Percentiles rank a stretch among this genome's conserved stretches.
Conservation (phyloP, 2,113 vertebrate genomes). For the Anhinga rufa region DNA sequence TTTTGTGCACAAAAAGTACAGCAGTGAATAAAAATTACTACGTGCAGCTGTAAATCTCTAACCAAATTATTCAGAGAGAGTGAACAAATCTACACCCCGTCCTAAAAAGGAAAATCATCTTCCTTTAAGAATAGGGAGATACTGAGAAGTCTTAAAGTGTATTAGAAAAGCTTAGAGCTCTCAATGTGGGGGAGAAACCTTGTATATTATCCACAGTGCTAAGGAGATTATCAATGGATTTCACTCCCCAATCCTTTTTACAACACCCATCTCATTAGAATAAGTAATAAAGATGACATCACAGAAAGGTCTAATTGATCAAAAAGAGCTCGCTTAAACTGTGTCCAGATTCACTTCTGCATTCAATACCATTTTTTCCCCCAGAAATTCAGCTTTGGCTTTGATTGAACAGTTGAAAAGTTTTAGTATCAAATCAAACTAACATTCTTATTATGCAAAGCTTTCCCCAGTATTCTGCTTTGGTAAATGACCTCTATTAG, state of each 20-base stretch:
- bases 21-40: not conserved
- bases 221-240: slow-evolving; percentile 68
- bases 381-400: slow-evolving; percentile 43
- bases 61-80: not conserved
- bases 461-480: slow-evolving; percentile 47
- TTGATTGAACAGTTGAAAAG: slow-evolving; percentile 46
- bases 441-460: slow-evolving; percentile 61
- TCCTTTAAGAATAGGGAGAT: slow-evolving; percentile 14
- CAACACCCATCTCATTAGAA: slow-evolving; percentile 48
- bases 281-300: slow-evolving; percentile 50
- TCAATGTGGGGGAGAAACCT: slow-evolving; percentile 60
- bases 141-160: slow-evolving; percentile 14
- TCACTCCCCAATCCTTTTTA: slow-evolving; percentile 44
- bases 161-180: slow-evolving; percentile 54
- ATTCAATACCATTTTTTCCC: not conserved
- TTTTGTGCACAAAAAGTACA: not conserved
- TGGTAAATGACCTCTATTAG: slow-evolving; percentile 70
- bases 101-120: slow-evolving; percentile 23
- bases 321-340: slow-evolving; percentile 33
- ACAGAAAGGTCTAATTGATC: slow-evolving; percentile 32
- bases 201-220: slow-evolving; percentile 37
- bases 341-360: slow-evolving; percentile 3
- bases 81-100: not conserved
- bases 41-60: not conserved
- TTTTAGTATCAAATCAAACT: slow-evolving; percentile 65